Conservation (phyloP, 2,113 vertebrate genomes). For the Baryphthengus martii region DNA sequence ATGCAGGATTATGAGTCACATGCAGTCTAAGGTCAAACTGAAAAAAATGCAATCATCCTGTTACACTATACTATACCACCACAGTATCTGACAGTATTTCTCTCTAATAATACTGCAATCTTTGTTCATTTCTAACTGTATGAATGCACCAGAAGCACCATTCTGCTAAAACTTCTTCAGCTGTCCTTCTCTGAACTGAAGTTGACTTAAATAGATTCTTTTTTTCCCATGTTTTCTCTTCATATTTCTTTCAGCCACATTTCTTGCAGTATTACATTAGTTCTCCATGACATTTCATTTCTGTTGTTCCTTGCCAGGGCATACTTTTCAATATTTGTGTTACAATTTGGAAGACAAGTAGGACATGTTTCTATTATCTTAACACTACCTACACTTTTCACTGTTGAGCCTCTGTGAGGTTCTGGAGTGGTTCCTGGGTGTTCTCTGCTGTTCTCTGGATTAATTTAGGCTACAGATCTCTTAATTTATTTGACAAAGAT, state of each 20-base stretch:
- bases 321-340: not conserved
- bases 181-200: not conserved
- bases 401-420: not conserved
- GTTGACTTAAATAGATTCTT: not conserved
- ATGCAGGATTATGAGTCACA: not conserved
- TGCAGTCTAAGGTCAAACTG: not conserved
- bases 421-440: not conserved
- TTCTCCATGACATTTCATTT: not conserved
- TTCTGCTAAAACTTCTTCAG: not conserved
- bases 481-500: not conserved
- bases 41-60: not conserved
- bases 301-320: not conserved
- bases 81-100: not conserved
- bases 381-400: not conserved
- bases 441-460: not conserved
- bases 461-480: not conserved
- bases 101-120: not conserved
- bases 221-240: not conserved
- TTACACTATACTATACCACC: not conserved
- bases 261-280: not conserved
- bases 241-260: not conserved
- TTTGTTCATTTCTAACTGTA: not conserved
- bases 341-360: not conserved
- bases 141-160: not conserved
- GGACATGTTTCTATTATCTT: not conserved